These are phyloP conservation scores for Sebastes itinus DNA, from an alignment of 2,797 vertebrate genomes.

Conservation along the genomic window DNA sequence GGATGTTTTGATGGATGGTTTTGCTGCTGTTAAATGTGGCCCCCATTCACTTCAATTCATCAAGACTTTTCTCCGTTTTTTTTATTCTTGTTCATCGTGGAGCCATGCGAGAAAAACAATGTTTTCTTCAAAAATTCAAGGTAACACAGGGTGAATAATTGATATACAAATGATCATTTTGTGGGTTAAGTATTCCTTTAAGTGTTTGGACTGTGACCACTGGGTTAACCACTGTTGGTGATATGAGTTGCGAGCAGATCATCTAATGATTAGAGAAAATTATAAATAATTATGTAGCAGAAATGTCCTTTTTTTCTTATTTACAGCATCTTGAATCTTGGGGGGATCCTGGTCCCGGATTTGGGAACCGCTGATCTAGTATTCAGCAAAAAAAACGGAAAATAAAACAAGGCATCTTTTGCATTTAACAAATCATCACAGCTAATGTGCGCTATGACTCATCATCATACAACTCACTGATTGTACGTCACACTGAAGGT, in stretches of 20 bases:
- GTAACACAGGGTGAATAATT: background rate
- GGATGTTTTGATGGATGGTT: too few species aligned
- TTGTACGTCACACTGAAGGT: slow-evolving; percentile 69
- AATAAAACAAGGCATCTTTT: slow-evolving; percentile 18
- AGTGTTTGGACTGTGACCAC: background rate
- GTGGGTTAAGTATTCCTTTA: background rate
- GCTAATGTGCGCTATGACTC: slow-evolving; percentile 70
- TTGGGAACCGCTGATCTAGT: background rate
- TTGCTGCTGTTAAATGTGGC: too few species aligned
- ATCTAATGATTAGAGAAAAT: background rate
- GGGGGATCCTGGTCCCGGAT: background rate
- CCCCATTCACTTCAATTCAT: too few species aligned
- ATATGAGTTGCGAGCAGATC: background rate
- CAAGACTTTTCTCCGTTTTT: too few species aligned
- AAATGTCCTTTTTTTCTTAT: background rate
- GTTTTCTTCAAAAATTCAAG: background rate
- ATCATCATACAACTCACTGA: slow-evolving; percentile 58
- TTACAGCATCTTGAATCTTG: background rate
- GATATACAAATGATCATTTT: background rate
- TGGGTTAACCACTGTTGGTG: background rate
- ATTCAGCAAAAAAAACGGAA: background rate
- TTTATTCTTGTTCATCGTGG: too few species aligned
- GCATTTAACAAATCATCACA: slow-evolving; percentile 49
- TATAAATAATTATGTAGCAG: background rate
- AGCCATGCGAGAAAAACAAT: too few species aligned